Base-by-base conservation (phyloP, 1,140 invertebrate genomes). In the Delia radicum region DNA sequence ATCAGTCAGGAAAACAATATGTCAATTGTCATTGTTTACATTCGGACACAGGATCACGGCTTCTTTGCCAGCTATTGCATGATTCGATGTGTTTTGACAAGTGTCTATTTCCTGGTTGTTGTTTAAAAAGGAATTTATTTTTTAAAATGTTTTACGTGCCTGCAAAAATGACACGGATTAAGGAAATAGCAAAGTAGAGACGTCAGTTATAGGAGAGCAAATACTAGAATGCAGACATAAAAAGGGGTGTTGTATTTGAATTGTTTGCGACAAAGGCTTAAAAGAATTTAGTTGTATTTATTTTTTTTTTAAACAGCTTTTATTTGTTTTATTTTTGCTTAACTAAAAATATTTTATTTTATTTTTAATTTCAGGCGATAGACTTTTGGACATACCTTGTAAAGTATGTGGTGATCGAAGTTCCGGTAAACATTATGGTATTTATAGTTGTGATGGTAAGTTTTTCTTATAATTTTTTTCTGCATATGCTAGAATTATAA, bases 401-500 rank as follows among this genome's bases (percentile, higher is more conserved):
- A 96, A 97, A 87, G 96, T 98, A 75, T 98, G 97, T 84, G 97
- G 96, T 48, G 97, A 98, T 88, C 90, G 96, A 81, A 98, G 96
- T 86, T 97, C 95, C 21, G 96, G 97, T 77, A 98, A 98, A 89
- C 96, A 98, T 87, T 98, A 98, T 89, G 96, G 96, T 74, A 96
- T 98, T 81, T 98, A 97, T 88, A 97, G 95, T 83, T 98, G 97
- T 87, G 96, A 98, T 89, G 95, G 96, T 98, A 90, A 92, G 90
- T 88, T n/a, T n/a, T n/a, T n/a, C n/a, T n/a, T n/a, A n/a, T n/a
- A n/a, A n/a, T n/a, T n/a, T n/a, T n/a, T n/a, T n/a, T n/a, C n/a
- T n/a, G n/a, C n/a, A n/a, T n/a, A n/a, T n/a, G n/a, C n/a, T n/a
- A n/a, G n/a, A n/a, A n/a, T n/a, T n/a, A n/a, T n/a, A n/a, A n/a